A percentile compares a stretch with the other conserved stretches of the same genome.
Evolutionary conservation across 1,140 invertebrate species (phyloP).

Genomic region (Proctacanthus coquilletti): DNA sequence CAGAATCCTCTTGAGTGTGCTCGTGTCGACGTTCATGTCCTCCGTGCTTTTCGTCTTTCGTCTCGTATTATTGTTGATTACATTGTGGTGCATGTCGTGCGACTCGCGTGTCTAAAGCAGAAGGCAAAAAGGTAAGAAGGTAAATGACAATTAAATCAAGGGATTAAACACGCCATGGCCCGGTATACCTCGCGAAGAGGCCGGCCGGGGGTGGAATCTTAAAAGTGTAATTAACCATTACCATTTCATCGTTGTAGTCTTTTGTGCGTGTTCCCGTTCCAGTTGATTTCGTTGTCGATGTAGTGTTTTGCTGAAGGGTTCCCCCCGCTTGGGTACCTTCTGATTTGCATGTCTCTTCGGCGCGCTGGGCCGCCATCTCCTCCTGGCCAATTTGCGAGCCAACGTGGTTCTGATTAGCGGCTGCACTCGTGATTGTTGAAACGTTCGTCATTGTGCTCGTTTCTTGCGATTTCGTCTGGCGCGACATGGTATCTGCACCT

Average conservation of each 20-base stretch:
- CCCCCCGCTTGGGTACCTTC: constrained; percentile 69
- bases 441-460: constrained; percentile 43
- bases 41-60: constrained; percentile 79
- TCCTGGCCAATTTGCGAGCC: constrained; percentile 28
- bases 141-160: constrained; percentile 3
- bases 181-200: not conserved
- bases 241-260: constrained; percentile 21
- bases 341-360: constrained; percentile 44
- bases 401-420: constrained; percentile 38
- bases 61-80: constrained; percentile 55
- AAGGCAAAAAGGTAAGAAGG: constrained; percentile 5
- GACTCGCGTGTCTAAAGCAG: constrained; percentile 22
- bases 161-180: too few species aligned
- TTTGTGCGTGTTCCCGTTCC: constrained; percentile 40
- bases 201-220: not conserved
- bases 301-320: constrained; percentile 36
- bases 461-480: constrained; percentile 46
- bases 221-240: constrained; percentile 19
- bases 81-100: constrained; percentile 40
- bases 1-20: constrained; percentile 82
- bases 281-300: constrained; percentile 35
- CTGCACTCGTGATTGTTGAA: constrained; percentile 42
- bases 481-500: constrained; percentile 30
- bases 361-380: constrained; percentile 19
- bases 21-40: constrained; percentile 67